These are phyloP conservation scores for Myotis lucifugus DNA, from an alignment of 2,113 vertebrate species.

Conservation along the genomic window DNA sequence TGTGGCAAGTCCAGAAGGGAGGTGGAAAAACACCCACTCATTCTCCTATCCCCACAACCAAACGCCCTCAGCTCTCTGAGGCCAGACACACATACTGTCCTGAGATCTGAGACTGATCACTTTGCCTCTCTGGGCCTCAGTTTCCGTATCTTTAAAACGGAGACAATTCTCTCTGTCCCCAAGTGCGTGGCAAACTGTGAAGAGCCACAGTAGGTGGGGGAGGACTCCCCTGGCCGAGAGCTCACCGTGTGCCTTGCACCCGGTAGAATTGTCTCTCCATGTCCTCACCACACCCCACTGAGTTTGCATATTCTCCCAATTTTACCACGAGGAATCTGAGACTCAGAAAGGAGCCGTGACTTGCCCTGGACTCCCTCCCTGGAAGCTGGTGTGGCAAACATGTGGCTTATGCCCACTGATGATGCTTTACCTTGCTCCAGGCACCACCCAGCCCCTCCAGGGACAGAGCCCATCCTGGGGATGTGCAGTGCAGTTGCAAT, in stretches of 20 bases:
- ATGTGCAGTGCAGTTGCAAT: not conserved
- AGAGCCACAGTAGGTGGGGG: not conserved
- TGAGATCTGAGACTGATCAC: not conserved
- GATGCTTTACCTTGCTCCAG: not conserved
- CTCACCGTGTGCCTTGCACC: not conserved
- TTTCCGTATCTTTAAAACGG: not conserved
- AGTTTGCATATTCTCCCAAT: not conserved
- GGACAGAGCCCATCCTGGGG: not conserved
- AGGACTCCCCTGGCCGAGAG: not conserved
- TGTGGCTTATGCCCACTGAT: accelerated
- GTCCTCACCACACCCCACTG: not conserved
- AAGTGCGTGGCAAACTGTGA: not conserved
- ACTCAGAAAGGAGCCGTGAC: not conserved
- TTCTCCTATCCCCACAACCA: not conserved
- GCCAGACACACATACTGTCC: not conserved
- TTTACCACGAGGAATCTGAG: not conserved
- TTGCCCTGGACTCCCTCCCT: not conserved
- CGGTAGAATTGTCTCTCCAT: not conserved
- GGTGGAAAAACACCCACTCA: not conserved
- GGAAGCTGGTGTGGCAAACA: not conserved
- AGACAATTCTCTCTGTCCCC: not conserved
- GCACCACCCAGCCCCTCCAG: not conserved
- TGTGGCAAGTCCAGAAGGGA: not conserved
- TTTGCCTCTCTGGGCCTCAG: not conserved
- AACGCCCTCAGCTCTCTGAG: not conserved